A percentile compares a stretch with the other conserved stretches of the same genome.
These are phyloP conservation scores for Heterotilapia buettikoferi DNA, from an alignment of 2,113 vertebrate genomes.

Conservation along the genomic window DNA sequence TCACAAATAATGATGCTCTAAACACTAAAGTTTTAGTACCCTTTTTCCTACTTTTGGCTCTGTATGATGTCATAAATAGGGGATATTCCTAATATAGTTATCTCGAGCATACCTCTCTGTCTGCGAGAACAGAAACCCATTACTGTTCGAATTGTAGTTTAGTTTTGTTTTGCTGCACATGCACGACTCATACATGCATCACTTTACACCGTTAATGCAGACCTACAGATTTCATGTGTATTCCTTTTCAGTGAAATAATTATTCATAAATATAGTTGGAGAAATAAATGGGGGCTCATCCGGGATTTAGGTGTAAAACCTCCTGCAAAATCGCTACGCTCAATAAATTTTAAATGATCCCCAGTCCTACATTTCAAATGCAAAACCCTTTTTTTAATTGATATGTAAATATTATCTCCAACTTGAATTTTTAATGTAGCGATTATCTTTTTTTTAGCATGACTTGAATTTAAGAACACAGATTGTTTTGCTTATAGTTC, in stretches of 20 bases:
- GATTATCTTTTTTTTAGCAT: not conserved
- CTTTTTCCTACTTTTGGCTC: not conserved
- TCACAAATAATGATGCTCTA: not conserved
- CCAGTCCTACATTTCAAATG: not conserved
- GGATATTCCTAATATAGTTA: not conserved
- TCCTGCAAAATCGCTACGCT: accelerated
- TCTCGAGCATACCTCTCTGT: not conserved
- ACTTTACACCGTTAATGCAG: accelerated
- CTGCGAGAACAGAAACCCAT: accelerated
- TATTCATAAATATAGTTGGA: not conserved
- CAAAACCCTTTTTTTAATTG: accelerated
- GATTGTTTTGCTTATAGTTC: not conserved
- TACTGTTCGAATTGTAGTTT: not conserved
- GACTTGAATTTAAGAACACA: not conserved
- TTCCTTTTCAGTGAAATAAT: not conserved
- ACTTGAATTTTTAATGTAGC: not conserved
- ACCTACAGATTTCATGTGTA: accelerated
- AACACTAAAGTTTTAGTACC: accelerated
- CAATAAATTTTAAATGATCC: accelerated
- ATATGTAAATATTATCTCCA: not conserved
- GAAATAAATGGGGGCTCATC: not conserved
- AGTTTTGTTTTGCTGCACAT: accelerated
- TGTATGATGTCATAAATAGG: not conserved
- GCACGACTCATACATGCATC: not conserved
- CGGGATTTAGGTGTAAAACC: accelerated